phyloP scores from a whole-genome alignment of 1,140 invertebrate genomes.

The Heliconius himera region DNA sequence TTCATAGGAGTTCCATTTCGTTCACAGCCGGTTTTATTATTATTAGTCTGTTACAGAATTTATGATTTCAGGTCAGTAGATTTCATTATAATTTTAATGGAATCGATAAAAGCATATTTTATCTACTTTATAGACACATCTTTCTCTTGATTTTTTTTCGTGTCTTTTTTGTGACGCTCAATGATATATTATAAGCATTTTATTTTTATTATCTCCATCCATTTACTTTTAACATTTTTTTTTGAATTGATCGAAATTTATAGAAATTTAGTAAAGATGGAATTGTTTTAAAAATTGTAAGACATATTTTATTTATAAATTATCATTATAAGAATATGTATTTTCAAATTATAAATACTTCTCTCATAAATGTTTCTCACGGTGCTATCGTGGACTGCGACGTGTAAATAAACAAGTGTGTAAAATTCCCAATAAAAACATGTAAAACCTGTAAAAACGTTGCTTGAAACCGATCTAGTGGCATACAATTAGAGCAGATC shows the following conservation, averaged over 20 bases:
- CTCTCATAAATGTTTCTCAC: not conserved
- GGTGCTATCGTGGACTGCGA: not conserved
- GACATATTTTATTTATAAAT: no score
- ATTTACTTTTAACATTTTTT: not conserved
- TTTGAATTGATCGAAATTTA: not conserved
- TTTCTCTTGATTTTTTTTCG: not conserved
- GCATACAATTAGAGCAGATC: slow-evolving; percentile 64
- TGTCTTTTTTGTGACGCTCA: not conserved
- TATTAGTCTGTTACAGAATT: slow-evolving; percentile 49
- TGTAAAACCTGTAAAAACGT: slow-evolving; percentile 20
- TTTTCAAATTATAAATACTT: not conserved
- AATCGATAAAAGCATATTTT: slow-evolving; percentile 30
- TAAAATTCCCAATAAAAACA: not conserved
- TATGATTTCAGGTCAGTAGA: slow-evolving; percentile 56
- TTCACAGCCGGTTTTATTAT: slow-evolving; percentile 51
- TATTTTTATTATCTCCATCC: not conserved
- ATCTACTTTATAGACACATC: slow-evolving; percentile 23
- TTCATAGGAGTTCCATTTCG: slow-evolving; percentile 45
- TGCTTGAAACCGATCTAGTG: slow-evolving; percentile 43
- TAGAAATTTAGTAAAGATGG: not conserved
- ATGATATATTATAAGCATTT: not conserved
- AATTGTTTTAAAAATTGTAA: not conserved
- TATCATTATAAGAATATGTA: no score
- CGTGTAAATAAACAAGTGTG: not conserved
- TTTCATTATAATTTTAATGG: slow-evolving; percentile 39